Percentiles rank a stretch among this genome's conserved stretches.
Conservation (phyloP, 2,113 vertebrate species). For the Ammodytes marinus region DNA sequence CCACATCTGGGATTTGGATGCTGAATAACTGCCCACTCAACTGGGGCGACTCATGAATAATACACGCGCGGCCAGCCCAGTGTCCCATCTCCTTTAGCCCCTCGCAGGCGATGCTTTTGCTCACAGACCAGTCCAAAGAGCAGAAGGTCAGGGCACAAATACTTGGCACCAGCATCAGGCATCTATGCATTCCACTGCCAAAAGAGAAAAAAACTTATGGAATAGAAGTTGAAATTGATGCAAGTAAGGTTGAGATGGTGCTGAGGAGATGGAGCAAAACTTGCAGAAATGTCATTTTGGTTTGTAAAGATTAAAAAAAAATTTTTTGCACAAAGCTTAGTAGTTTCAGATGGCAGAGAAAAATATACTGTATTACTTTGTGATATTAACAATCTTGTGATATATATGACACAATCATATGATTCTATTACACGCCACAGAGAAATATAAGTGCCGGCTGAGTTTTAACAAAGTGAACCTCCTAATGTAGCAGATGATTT, state of each 20-base stretch:
- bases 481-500: constrained; percentile 47
- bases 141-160: constrained; percentile 55
- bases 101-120: constrained; percentile 50
- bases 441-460: neutral
- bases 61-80: constrained; percentile 58
- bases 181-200: constrained; percentile 11
- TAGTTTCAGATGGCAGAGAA: neutral
- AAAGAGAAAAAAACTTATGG: neutral
- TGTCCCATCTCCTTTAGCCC: constrained; percentile 62
- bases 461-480: constrained; percentile 18
- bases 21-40: constrained; percentile 79
- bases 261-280: neutral
- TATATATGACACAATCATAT: constrained; percentile 46
- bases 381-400: constrained; percentile 21
- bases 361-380: neutral
- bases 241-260: neutral
- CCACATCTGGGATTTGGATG: constrained; percentile 80
- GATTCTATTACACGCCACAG: neutral
- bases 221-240: constrained; percentile 31
- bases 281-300: neutral
- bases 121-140: constrained; percentile 60
- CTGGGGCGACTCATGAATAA: constrained; percentile 79
- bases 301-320: neutral
- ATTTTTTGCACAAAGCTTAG: constrained; percentile 13
- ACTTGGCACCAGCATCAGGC: constrained; percentile 36